Base-by-base conservation (phyloP, 2,888 invertebrate species). In the Agrotis ipsilon region DNA sequence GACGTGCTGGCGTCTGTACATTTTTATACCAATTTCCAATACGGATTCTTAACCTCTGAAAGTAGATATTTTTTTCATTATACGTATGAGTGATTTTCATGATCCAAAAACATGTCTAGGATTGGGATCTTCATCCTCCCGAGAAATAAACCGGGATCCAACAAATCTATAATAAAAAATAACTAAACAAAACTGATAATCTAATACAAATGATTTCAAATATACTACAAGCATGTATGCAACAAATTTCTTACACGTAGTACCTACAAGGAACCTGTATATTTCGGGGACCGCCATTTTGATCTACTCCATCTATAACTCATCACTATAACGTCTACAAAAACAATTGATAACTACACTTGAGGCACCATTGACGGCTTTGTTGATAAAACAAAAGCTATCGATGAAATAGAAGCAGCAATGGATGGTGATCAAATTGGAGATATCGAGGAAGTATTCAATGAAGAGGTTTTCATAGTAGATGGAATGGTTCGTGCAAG, bases 201-300 rank as follows among this genome's bases (percentile, higher is more conserved):
- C 32, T 32, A n/a, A n/a, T n/a, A n/a, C n/a, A n/a, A n/a, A n/a
- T n/a, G n/a, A n/a, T n/a, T n/a, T n/a, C n/a, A n/a, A n/a, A n/a
- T n/a, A n/a, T n/a, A n/a, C 71, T 58, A 76, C 81, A 70, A 80
- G 71, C 71, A 76, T 45, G 83, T 80, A 77, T 88, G 88, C 88
- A 89, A 81, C 88, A 92, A 90, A 93, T 92, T 91, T 92, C 90
- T 89, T 90, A 90, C 89, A 87, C 88, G 86, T 90, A 90, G 88
- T 89, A 90, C 83, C 88, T 90, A 89, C 89, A 89, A 83, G 86
- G 88, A 94, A 94, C 94, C 94, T 90, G 95, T 94, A 94, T 95
- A 94, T 82, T 95, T 92, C 89, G 93, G 88, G 90, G 91, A 88
- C 92, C 92, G 93, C 93, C 94, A 94, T 94, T 93, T 94, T 93